Evolutionary conservation across 1,140 invertebrate genomes (phyloP).

Genomic region (Drosophila subpulchrella): DNA sequence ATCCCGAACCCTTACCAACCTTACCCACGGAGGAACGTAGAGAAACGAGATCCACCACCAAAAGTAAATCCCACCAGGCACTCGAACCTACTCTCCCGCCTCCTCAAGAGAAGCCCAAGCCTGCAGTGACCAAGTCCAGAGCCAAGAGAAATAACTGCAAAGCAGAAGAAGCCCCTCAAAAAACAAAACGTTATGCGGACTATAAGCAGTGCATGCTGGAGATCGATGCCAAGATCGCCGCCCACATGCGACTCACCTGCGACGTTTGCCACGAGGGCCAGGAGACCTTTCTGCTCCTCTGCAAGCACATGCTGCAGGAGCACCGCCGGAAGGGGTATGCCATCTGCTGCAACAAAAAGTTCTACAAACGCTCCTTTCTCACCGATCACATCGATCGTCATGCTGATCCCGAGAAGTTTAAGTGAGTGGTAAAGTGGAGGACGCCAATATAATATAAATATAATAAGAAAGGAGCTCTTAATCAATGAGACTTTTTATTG

Average conservation of each 20-base stretch:
- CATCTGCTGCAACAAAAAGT: conserved; percentile 78
- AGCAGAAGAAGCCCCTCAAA: conserved; percentile 13
- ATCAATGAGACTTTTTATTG: background rate
- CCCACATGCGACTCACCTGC: conserved; percentile 73
- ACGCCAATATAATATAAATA: conserved; percentile 1
- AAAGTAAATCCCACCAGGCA: conserved; percentile 47
- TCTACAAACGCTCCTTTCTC: conserved; percentile 72
- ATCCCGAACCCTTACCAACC: background rate
- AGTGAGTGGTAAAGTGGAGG: conserved; percentile 74
- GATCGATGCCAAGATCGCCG: conserved; percentile 70
- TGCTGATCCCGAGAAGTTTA: conserved; percentile 72
- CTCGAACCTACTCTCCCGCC: background rate
- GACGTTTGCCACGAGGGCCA: conserved; percentile 63
- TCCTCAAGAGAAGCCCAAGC: background rate
- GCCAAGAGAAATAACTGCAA: conserved; percentile 7
- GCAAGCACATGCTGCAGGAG: conserved; percentile 65
- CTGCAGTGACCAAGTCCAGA: background rate
- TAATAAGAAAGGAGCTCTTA: fast-evolving
- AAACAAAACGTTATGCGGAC: conserved; percentile 57
- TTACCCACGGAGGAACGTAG: conserved; percentile 38
- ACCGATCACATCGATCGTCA: conserved; percentile 78
- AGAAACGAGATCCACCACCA: conserved; percentile 53
- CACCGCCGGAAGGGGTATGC: conserved; percentile 73
- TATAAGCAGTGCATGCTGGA: conserved; percentile 69
- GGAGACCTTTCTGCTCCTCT: conserved; percentile 62